Base-by-base conservation (phyloP, 1,140 invertebrate genomes). In the Leptinotarsa lineolata region DNA sequence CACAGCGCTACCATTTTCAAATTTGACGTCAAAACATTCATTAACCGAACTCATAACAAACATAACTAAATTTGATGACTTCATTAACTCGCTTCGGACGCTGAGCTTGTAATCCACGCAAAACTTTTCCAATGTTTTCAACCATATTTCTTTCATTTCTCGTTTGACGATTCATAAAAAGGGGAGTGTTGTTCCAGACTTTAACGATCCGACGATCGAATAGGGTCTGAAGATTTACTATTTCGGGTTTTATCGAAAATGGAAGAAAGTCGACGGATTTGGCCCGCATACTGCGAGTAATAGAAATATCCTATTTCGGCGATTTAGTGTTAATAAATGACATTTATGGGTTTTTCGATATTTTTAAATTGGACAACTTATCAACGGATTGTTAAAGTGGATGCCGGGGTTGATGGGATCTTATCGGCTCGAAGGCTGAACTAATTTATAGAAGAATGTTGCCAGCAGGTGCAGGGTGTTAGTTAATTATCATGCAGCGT, bases 301-400 rank as follows among this genome's bases (percentile, higher is more conserved):
- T 70, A 63, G 69, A 68, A 68, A 58, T 68, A 68, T 58, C 67
- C 20, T 58, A 45, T 68, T 68, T 68, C 45, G n/a, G 22, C 30
- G n/a, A 63, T 68, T 68, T 58, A 20, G 11, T 68, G 67, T 68
- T 58, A 20, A 68, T 68, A 45, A 54, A 30, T 15, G 67, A 68
- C 67, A 20, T 68, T 68, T 68, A 68, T 68, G 44, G 22, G 46
- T 48, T 63, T 63, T 63, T 63, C 20, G 11, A 63, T 63, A 63
- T 22, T 13, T 63, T 63, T 63, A 24, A 63, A 63, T 63, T 63
- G 22, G 60, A 63, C 20, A 24, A 63, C 18, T 22, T 22, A 22
- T 63, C 60, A 63, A 63, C 21, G 60, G n/a, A 54, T 18, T 54
- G 48, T 54, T 18, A n/a, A 54, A 54, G 48, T 54, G 48, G 48